Evolutionary conservation across 2,113 vertebrate species (phyloP), one percentile per base, ranked within the genome.

Genomic region (Hiodon tergisus): DNA sequence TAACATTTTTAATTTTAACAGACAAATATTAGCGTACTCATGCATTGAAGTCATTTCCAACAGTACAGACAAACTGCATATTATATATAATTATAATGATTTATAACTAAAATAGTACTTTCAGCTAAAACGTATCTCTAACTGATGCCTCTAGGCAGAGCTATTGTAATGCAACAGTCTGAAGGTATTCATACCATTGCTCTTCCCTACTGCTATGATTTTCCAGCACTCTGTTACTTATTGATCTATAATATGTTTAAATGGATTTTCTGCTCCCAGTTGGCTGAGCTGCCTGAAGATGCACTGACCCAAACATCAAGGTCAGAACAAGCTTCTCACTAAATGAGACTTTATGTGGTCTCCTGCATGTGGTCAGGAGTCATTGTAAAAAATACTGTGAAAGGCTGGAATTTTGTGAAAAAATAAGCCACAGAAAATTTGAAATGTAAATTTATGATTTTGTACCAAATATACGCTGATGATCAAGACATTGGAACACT

Each of bases 201-300:
- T 79, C 86, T 84, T 86, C 78, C 77, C 72, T 81, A 79, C 81
- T 86, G 80, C 68, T n/a, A 58, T 76, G 80, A 83, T 82, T 88
- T 91, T 82, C 84, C 84, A 86, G 86, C 77, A 86, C 79, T 86
- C 74, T 2, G 71, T 90, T 84, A 77, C 85, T 84, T 85, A 86
- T 86, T 74, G 83, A 86, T 86, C 80, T 79, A 82, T 88, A 85
- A 87, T 89, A 87, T 0, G 0, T 76, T 85, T 78, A 73, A 83
- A 92, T 90, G 3, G 88, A 93, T 93, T 93, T 91, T 76, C 83
- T 87, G 31, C 82, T 90, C 82, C 89, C 80, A 88, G 85, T 84
- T 89, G 87, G 90, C 85, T 87, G 72, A 74, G 87, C 85, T 85
- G 72, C 86, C 84, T 88, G 80, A 86, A 88, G 84, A 85, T 84